Base-by-base conservation (phyloP, 2,797 vertebrate genomes). In the Argyrosomus regius region DNA sequence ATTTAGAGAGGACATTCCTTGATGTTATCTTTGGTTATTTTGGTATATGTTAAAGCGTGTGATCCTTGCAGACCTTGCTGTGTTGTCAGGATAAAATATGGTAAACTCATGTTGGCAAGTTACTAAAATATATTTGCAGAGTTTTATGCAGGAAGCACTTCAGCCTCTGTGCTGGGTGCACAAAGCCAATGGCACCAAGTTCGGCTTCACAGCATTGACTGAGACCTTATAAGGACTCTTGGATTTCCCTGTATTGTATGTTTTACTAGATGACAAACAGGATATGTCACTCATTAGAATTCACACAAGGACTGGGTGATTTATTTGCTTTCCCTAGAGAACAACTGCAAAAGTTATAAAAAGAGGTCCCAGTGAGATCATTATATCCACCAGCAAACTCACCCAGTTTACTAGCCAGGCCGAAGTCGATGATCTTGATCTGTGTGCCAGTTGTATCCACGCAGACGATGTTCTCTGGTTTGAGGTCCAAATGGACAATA, bases 401-500 rank as follows among this genome's bases (percentile, higher is more conserved):
- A 97, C 97, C 96, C 67, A 97, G 91, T 85, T 94, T 95, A 64
- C 81, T 91, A 0, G 97, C 96, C 91, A 97, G 67, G 63, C 97
- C 97, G 0, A 97, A 97, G 93, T 98, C 97, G 0, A 97, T 96
- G 83, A 98, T 97, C 92, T 98, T 97, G 81, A 98, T 69, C 35
- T 75, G 68, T 2, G 95, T 95, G 24, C 95, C 95, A 0, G 87
- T 35, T 0, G 89, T 86, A 76, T 95, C 96, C 89, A 97, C 84
- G 0, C 97, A 98, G 58, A 97, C 94, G 0, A 98, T 96, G 95
- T 98, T 98, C 89, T 98, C 97, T 0, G 97, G 97, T 73, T 98
- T 98, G 77, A 98, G 94, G 86, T 97, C 97, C 1, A 97, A 93
- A 88, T 97, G 97, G 66, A 97, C 59, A 0, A 98, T 86, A 3